phyloP scores from a whole-genome alignment of 1,140 invertebrate genomes.

The Oppia nitens region DNA sequence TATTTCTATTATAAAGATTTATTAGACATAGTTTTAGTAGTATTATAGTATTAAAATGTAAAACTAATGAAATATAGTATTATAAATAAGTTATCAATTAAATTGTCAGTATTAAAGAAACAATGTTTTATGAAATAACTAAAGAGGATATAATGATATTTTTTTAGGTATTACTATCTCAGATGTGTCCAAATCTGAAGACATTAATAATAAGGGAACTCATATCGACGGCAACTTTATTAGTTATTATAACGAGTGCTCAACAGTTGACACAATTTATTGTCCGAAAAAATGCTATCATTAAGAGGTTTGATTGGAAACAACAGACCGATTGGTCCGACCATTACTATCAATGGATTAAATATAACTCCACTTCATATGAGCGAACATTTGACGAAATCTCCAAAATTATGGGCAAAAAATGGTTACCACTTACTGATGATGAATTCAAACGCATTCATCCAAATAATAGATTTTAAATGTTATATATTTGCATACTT shows the following conservation, averaged over 20 bases:
- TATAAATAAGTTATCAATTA: background rate
- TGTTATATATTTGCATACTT: too few relatives aligned
- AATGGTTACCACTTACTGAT: conserved; percentile 56
- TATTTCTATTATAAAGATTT: background rate
- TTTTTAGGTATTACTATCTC: conserved; percentile 16
- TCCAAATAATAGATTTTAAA: conserved; percentile 2
- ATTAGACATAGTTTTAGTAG: background rate
- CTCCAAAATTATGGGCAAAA: conserved; percentile 42
- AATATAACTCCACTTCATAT: conserved; percentile 37
- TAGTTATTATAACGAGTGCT: conserved; percentile 43
- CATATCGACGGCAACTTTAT: conserved; percentile 56
- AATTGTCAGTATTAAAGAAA: background rate
- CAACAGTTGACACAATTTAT: conserved; percentile 44
- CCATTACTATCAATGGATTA: conserved; percentile 48
- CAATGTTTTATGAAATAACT: background rate
- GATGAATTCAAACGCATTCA: conserved; percentile 40
- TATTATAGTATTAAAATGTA: background rate
- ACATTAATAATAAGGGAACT: conserved; percentile 54
- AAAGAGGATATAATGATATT: background rate
- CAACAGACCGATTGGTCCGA: conserved; percentile 44
- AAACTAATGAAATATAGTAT: background rate
- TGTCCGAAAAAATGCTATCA: conserved; percentile 49
- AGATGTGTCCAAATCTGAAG: conserved; percentile 33
- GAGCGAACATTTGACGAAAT: conserved; percentile 47
- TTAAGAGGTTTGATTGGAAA: conserved; percentile 51